phyloP scores from a whole-genome alignment of 2,888 invertebrate species.

The Pachliopta kotzebuea region DNA sequence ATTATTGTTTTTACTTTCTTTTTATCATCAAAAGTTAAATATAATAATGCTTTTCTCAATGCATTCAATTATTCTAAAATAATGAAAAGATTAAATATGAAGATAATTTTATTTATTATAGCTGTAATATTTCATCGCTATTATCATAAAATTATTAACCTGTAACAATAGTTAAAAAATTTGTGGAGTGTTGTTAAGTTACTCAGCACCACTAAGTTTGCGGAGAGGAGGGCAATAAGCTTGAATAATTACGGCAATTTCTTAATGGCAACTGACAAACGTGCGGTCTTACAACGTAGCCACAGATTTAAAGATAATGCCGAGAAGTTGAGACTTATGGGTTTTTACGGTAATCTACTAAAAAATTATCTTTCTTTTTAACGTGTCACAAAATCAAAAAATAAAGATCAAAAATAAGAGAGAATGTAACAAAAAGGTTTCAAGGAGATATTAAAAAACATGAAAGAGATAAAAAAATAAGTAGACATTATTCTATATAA shows the following conservation, averaged over 20 bases:
- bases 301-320: constrained; percentile 27
- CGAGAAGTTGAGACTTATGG: constrained; percentile 10
- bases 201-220: constrained; percentile 35
- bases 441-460: too few species aligned
- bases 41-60: too few species aligned
- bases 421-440: too few species aligned
- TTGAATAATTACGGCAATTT: constrained; percentile 44
- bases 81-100: too few species aligned
- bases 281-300: constrained; percentile 33
- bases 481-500: too few species aligned
- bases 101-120: too few species aligned
- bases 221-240: constrained; percentile 40
- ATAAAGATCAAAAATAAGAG: not conserved
- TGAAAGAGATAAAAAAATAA: too few species aligned
- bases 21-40: too few species aligned
- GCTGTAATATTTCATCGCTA: too few species aligned
- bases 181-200: constrained; percentile 42
- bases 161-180: not conserved
- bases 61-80: too few species aligned
- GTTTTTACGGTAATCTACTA: not conserved
- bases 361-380: not conserved
- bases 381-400: not conserved
- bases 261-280: constrained; percentile 56
- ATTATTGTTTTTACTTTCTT: too few species aligned
- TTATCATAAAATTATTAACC: too few species aligned